phyloP scores from a whole-genome alignment of 2,888 invertebrate species.

The Geotrupes spiniger region DNA sequence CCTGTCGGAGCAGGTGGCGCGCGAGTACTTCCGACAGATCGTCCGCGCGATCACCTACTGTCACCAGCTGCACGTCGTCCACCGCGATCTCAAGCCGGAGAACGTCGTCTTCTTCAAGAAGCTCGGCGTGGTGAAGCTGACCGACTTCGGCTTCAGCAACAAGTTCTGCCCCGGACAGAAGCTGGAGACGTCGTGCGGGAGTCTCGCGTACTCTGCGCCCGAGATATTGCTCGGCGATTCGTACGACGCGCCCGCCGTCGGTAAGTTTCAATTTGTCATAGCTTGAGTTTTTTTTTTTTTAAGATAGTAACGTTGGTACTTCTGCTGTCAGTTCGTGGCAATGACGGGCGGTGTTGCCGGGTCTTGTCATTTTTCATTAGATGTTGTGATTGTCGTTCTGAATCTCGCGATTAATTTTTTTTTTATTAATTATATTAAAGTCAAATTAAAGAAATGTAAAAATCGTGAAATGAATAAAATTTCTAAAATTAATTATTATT shows the following conservation, averaged over 20 bases:
- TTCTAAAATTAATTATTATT: not conserved
- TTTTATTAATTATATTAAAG: too few relatives aligned
- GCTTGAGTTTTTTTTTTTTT: not conserved
- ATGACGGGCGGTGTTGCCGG: too few relatives aligned
- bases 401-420: too few relatives aligned
- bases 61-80: constrained; percentile 85
- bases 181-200: constrained; percentile 96
- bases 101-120: constrained; percentile 99
- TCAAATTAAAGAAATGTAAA: too few relatives aligned
- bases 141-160: constrained; percentile 98
- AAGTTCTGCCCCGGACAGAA: constrained; percentile 94
- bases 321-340: not conserved
- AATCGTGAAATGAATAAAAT: constrained; percentile 1
- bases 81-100: constrained; percentile 96
- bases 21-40: constrained; percentile 95
- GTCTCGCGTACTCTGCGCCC: constrained; percentile 97
- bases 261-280: constrained; percentile 54
- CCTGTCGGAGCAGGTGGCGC: constrained; percentile 76
- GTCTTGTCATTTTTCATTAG: not conserved
- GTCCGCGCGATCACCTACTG: constrained; percentile 97
- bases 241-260: constrained; percentile 98
- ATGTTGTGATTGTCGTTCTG: too few relatives aligned
- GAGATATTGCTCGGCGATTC: constrained; percentile 98
- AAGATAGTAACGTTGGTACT: not conserved
- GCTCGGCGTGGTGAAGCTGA: constrained; percentile 93